These are phyloP conservation scores for Hipparchia sbordonii DNA, from an alignment of 2,888 invertebrate species.

Conservation along the genomic window DNA sequence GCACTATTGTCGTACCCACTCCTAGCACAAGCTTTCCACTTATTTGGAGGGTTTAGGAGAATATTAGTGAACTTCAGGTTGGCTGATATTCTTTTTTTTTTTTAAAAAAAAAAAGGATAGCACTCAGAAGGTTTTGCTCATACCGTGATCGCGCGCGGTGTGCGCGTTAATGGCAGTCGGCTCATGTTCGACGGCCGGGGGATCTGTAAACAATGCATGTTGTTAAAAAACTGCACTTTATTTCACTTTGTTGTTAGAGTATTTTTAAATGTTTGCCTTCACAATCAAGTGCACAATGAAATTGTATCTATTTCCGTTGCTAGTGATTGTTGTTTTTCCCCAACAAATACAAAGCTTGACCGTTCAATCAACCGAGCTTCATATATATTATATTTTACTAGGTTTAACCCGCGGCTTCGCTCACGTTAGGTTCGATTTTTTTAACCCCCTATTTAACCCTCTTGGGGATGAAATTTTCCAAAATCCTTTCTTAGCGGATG, in stretches of 20 bases:
- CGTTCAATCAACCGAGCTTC: not conserved
- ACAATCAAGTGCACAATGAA: constrained; percentile 10
- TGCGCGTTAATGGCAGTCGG: constrained; percentile 27
- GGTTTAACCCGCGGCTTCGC: no score
- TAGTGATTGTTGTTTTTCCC: constrained; percentile 11
- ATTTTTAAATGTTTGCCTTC: constrained; percentile 19
- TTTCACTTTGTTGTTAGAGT: constrained; percentile 11
- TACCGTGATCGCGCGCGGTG: constrained; percentile 37
- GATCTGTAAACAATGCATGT: constrained; percentile 53
- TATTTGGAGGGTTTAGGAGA: no score
- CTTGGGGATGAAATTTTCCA: no score
- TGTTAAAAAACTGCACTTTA: not conserved
- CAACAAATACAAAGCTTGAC: not conserved
- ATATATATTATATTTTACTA: not conserved
- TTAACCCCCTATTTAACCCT: no score
- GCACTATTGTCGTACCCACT: no score
- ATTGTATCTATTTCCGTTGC: constrained; percentile 8
- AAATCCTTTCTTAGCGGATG: no score
- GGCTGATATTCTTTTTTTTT: no score
- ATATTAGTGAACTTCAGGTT: no score
- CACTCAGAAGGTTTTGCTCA: not conserved
- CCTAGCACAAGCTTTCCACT: no score
- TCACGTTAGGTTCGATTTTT: no score
- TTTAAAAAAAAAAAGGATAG: no score
- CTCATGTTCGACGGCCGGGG: constrained; percentile 49